Evolutionary conservation across 2,113 vertebrate genomes (phyloP), one percentile per base, ranked within the genome.

Genomic region (Brevimyrus niger): DNA sequence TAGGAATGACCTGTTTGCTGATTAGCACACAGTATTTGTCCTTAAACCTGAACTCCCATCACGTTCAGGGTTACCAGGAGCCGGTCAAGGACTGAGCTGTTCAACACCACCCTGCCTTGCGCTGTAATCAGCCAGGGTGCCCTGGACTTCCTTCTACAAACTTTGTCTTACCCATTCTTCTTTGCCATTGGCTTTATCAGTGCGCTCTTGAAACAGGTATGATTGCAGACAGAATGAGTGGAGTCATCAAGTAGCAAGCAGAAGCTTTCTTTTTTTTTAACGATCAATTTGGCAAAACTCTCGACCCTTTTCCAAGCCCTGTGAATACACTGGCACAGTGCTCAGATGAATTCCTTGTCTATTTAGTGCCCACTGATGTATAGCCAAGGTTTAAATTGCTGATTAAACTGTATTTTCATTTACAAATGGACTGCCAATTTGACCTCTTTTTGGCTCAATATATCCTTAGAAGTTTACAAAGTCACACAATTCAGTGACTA

Each of bases 341-440:
- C 85, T 87, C 10, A 69, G 46, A 73, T 87, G 85, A 80, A 42
- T 50, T 73, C 15, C 89, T 44, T 50, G 19, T 87, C 42, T 76
- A 21, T 58, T 89, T 50, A 89, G 85, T 48, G 48, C 46, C 31
- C 61, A 89, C 11, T 87, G 85, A 87, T 89, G 89, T 65, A 87
- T 87, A 80, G 85, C 89, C 47, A 53, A 87, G 65, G 58, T 80
- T 42, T 80, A 48, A 87, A 87, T 11, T 65, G 53, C n/a, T 53
- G 84, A 89, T 73, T 48, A 17, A 61, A 21, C 84, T 89, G 83
- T 73, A 47, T 31, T 89, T 89, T 89, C 89, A 89, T 55, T 82
- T 44, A 55, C 47, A 42, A 89, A 87, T 50, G 31, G 89, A 89
- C 58, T 87, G 84, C 47, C 84, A 87, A 61, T 89, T 69, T 87